Evolutionary conservation across 2,113 vertebrate species (phyloP).

Genomic region (Gorsachius goisagi): DNA sequence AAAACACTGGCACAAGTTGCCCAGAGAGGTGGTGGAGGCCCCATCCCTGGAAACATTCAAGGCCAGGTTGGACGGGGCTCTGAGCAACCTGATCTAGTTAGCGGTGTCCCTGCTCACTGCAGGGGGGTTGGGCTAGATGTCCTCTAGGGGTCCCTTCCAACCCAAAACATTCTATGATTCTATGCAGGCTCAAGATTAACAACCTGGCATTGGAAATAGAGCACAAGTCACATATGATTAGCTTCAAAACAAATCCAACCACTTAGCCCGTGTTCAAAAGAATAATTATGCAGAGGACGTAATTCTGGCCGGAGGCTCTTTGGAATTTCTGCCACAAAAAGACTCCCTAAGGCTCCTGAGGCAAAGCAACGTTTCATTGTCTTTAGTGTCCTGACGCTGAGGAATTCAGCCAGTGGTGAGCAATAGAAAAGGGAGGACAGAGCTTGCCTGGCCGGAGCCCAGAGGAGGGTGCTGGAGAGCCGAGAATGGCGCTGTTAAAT

Average conservation of each 20-base stretch:
- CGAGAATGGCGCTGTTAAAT: accelerated
- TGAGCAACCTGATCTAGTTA: no score
- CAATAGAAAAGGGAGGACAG: accelerated
- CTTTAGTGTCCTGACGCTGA: background rate
- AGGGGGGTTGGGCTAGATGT: no score
- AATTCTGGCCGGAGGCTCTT: background rate
- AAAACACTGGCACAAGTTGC: no score
- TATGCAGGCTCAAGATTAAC: background rate
- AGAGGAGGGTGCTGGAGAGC: slow-evolving; percentile 38
- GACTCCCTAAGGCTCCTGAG: background rate
- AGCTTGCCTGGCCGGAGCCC: background rate
- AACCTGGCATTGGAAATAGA: background rate
- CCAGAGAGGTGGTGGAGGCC: no score
- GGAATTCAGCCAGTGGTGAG: background rate
- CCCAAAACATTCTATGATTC: no score
- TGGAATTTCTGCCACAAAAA: background rate
- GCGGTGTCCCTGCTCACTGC: no score
- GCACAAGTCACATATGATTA: background rate
- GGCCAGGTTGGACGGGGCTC: no score
- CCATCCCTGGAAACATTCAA: no score
- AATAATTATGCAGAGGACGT: background rate
- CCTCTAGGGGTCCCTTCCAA: no score
- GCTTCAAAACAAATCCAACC: background rate
- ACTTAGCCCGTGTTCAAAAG: background rate
- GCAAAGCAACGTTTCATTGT: background rate